Percentiles rank a stretch among this genome's conserved stretches.
These are phyloP conservation scores for Morinoia aosen DNA, from an alignment of 2,888 invertebrate genomes.

Conservation along the genomic window DNA sequence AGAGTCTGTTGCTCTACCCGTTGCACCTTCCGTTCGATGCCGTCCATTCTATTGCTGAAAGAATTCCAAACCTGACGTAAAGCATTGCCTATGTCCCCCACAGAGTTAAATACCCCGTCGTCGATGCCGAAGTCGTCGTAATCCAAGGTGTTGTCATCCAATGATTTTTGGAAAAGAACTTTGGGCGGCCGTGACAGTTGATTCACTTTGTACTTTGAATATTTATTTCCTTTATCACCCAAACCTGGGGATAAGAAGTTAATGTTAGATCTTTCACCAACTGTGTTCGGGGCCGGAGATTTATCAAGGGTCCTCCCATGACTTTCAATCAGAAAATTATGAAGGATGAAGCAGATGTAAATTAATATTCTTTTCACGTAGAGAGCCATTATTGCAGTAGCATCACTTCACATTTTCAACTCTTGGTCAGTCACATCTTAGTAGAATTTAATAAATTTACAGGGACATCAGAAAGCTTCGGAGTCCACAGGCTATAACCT, in stretches of 20 bases:
- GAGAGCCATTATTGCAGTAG: neutral
- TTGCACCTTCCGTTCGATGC: constrained; percentile 56
- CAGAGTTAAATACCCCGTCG: constrained; percentile 55
- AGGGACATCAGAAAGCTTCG: neutral
- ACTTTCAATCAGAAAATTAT: neutral
- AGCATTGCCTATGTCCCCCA: constrained; percentile 55
- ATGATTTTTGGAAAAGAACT: neutral
- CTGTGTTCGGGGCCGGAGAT: neutral
- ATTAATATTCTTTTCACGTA: neutral
- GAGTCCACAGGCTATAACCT: neutral
- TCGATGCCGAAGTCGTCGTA: constrained; percentile 49
- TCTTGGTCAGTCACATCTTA: neutral
- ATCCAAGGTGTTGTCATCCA: constrained; percentile 71
- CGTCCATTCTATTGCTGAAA: constrained; percentile 57
- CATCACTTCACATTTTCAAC: neutral
- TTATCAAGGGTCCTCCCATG: neutral
- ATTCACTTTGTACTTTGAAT: constrained; percentile 21
- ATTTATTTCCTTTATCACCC: constrained; percentile 23
- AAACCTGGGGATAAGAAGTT: constrained; percentile 26
- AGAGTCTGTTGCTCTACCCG: constrained; percentile 60
- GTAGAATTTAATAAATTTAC: neutral
- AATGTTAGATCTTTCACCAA: neutral
- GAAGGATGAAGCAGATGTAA: neutral
- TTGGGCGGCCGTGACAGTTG: neutral
- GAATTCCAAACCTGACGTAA: constrained; percentile 62